These are phyloP conservation scores for Sesamia inferens DNA, from an alignment of 2,888 invertebrate genomes.

Conservation along the genomic window DNA sequence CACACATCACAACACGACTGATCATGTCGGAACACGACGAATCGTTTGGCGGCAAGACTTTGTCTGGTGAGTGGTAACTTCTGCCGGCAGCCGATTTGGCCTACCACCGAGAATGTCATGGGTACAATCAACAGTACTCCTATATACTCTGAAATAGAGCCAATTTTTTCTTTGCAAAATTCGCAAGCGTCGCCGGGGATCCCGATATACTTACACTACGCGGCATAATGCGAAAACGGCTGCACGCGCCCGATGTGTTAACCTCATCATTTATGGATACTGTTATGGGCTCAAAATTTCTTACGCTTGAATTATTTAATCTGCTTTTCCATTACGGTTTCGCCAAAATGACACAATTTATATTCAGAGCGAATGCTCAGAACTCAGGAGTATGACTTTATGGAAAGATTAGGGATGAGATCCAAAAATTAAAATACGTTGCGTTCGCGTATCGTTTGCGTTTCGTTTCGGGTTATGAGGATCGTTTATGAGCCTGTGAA, in stretches of 20 bases:
- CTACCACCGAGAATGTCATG: no score
- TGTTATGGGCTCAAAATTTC: constrained; percentile 88
- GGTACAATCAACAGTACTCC: constrained; percentile 35
- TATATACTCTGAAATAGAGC: constrained; percentile 1
- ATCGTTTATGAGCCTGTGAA: constrained; percentile 44
- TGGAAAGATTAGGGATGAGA: constrained; percentile 82
- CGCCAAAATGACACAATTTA: constrained; percentile 87
- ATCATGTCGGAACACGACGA: no score
- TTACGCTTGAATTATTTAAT: constrained; percentile 89
- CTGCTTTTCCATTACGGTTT: constrained; percentile 89
- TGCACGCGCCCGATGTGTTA: constrained; percentile 78
- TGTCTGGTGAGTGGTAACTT: no score
- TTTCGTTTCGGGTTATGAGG: constrained; percentile 48
- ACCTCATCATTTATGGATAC: constrained; percentile 87
- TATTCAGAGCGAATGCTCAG: constrained; percentile 81
- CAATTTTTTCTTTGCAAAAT: constrained; percentile 23
- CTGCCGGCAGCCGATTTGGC: no score
- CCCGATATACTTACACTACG: constrained; percentile 50
- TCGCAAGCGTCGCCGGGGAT: constrained; percentile 28
- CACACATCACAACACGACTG: no score
- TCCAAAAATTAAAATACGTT: constrained; percentile 82
- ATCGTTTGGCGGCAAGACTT: no score
- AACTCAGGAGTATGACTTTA: constrained; percentile 83
- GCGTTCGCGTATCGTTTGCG: constrained; percentile 53
- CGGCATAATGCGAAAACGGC: constrained; percentile 66